phyloP scores from a whole-genome alignment of 2,888 invertebrate species.

The Hirtodrosophila alboralis region DNA sequence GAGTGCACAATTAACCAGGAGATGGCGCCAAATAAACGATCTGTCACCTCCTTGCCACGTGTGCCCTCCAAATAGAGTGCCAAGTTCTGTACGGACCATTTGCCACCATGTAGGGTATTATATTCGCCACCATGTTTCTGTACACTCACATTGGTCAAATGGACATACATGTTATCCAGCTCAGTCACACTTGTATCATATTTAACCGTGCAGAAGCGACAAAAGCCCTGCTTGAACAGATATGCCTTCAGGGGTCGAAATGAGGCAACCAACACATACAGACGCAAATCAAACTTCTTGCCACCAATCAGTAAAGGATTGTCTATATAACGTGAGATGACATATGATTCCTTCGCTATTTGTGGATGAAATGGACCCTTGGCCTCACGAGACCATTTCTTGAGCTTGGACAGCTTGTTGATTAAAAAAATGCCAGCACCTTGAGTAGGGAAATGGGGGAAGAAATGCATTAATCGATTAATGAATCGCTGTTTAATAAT shows the following conservation, averaged over 20 bases:
- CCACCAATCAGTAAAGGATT: conserved; percentile 98
- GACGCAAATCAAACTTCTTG: conserved; percentile 96
- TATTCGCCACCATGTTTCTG: conserved; percentile 98
- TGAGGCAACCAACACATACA: conserved; percentile 96
- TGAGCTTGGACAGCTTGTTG: conserved; percentile 96
- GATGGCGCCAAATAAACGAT: conserved; percentile 94
- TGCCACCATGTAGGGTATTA: conserved; percentile 96
- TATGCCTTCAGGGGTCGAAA: conserved; percentile 97
- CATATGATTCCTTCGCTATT: conserved; percentile 94
- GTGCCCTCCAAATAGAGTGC: conserved; percentile 95
- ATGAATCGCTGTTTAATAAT: too few species aligned
- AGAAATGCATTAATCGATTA: too few species aligned
- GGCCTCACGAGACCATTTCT: conserved; percentile 94
- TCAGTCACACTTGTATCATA: conserved; percentile 95
- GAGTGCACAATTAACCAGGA: conserved; percentile 96
- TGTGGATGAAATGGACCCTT: conserved; percentile 94
- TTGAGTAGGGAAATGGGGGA: conserved; percentile 89
- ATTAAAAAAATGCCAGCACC: conserved; percentile 97
- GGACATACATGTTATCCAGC: conserved; percentile 96
- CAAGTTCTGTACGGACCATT: conserved; percentile 95
- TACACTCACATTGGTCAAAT: conserved; percentile 97
- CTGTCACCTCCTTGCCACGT: conserved; percentile 93
- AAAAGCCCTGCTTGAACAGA: conserved; percentile 95
- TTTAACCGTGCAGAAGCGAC: conserved; percentile 97
- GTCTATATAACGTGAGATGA: conserved; percentile 98